These are phyloP conservation scores for Maniola jurtina DNA, from an alignment of 1,140 invertebrate species.

Conservation along the genomic window DNA sequence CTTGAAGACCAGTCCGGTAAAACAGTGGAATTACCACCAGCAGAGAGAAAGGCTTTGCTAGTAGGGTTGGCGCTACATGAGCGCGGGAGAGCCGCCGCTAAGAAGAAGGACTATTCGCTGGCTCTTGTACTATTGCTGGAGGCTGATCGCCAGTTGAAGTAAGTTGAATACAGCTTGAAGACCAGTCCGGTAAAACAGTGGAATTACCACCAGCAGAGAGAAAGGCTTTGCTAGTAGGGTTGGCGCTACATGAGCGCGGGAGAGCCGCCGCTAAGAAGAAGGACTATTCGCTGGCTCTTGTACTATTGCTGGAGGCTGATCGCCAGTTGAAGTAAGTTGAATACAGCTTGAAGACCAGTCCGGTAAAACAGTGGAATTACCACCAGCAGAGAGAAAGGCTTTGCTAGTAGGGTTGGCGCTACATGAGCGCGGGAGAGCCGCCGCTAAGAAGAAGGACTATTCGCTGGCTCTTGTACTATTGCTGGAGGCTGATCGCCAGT, in stretches of 20 bases:
- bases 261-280: constrained; percentile 82
- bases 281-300: constrained; percentile 84
- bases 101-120: constrained; percentile 82
- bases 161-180: constrained; percentile 78
- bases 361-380: constrained; percentile 84
- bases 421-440: constrained; percentile 86
- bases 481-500: constrained; percentile 87
- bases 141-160: constrained; percentile 87
- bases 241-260: constrained; percentile 89
- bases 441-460: constrained; percentile 83
- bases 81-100: constrained; percentile 84
- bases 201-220: constrained; percentile 83
- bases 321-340: constrained; percentile 82
- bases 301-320: constrained; percentile 88
- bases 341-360: constrained; percentile 88
- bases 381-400: constrained; percentile 82
- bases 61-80: constrained; percentile 88
- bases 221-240: constrained; percentile 84
- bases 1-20: constrained; percentile 88
- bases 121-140: constrained; percentile 87
- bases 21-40: constrained; percentile 82
- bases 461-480: constrained; percentile 85
- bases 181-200: constrained; percentile 86
- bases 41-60: constrained; percentile 83
- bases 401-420: constrained; percentile 86